Evolutionary conservation across 2,113 vertebrate species (phyloP), one percentile per base, ranked within the genome.

Genomic region (Crotalus horridus): DNA sequence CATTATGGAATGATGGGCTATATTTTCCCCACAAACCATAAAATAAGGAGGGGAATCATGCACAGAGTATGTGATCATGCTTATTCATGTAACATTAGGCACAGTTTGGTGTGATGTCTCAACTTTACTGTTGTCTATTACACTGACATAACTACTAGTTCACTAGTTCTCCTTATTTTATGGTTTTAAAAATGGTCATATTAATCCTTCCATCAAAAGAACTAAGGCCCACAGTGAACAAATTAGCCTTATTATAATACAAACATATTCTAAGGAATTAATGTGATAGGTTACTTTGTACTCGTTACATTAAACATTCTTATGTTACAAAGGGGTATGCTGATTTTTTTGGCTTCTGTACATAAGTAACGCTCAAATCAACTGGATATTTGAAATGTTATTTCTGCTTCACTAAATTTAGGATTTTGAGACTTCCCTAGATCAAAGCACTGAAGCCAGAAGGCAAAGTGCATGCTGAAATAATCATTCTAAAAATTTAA

Each of bases 401-500:
- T 96, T 95, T 89, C 96, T 90, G 93, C 92, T 96, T 95, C 92
- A 94, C 64, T 93, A 93, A 91, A 95, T 91, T 92, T 89, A 74
- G 55, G 55, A 89, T 93, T 89, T 87, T 95, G 90, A 95, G 92
- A 92, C 87, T 69, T 95, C 95, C 96, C 92, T 95, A 91, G 94
- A 96, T 91, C 23, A 58, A 95, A 95, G 95, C 85, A 94, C 94
- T 92, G 94, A 92, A 85, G 93, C 92, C 95, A 95, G 93, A 95
- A 95, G 90, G 39, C 91, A 89, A 95, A 94, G 54, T 93, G 94
- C 95, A 93, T 95, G 96, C 89, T 94, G 93, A 96, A 96, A 95
- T 92, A 96, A 97, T 89, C 94, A 94, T 95, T 97, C 96, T 61
- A 95, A 95, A 96, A 97, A 95, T 95, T 95, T 97, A 95, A 95